phyloP scores from a whole-genome alignment of 2,797 vertebrate genomes.

The Aphelocoma californica region DNA sequence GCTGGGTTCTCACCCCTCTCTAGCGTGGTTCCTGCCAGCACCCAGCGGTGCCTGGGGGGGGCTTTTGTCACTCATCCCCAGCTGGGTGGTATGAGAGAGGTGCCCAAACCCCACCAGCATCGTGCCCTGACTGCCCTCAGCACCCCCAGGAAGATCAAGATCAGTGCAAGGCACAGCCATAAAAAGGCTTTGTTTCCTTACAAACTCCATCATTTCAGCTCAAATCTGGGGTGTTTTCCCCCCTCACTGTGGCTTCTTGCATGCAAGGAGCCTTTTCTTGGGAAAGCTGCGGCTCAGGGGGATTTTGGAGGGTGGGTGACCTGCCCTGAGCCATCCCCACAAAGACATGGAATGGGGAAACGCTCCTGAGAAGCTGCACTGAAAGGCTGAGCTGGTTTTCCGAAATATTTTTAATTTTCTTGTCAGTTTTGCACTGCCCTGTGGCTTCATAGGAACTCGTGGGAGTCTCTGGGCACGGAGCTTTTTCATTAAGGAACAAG shows the following conservation, averaged over 20 bases:
- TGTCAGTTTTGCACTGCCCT: neutral
- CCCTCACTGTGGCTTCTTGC: neutral
- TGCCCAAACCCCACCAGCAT: neutral
- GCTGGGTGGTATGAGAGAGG: neutral
- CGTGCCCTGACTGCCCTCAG: fast-evolving
- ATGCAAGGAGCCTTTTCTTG: neutral
- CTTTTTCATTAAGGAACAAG: conserved; percentile 45
- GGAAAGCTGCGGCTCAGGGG: neutral
- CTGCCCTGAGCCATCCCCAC: neutral
- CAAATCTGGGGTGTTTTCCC: fast-evolving
- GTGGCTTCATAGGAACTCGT: neutral
- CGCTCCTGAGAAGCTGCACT: neutral
- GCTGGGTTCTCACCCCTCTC: neutral
- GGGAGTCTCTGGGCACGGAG: neutral
- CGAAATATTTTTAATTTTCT: neutral
- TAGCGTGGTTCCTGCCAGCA: conserved; percentile 16
- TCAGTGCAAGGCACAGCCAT: fast-evolving
- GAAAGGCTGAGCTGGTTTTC: neutral
- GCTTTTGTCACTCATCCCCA: neutral
- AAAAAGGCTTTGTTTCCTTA: neutral
- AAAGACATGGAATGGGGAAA: neutral
- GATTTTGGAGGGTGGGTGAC: neutral
- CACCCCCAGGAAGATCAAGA: fast-evolving
- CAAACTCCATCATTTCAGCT: neutral
- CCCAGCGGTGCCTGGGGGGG: neutral